These are phyloP conservation scores for Tupiocoris notatus DNA, from an alignment of 2,888 invertebrate genomes.

Conservation along the genomic window DNA sequence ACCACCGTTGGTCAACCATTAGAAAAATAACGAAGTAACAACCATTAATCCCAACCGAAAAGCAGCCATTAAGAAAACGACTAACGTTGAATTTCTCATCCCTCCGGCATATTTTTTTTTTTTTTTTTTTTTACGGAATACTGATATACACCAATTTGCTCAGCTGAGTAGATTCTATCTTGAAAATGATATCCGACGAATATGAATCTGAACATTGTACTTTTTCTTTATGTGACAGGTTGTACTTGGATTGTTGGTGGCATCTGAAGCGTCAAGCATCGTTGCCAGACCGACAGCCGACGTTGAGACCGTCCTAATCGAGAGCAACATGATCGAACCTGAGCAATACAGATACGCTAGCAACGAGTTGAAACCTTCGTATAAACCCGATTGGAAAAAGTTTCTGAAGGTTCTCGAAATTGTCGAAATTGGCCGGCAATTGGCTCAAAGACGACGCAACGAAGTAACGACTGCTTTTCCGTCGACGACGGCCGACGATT, in stretches of 20 bases:
- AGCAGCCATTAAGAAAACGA: too few species aligned
- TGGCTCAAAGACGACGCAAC: background rate
- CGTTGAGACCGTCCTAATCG: background rate
- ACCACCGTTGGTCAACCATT: too few species aligned
- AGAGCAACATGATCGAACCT: background rate
- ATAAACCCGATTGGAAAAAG: background rate
- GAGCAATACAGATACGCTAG: background rate
- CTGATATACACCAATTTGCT: too few species aligned
- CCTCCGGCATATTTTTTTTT: too few species aligned
- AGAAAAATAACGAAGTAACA: too few species aligned
- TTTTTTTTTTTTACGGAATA: too few species aligned
- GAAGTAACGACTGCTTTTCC: background rate
- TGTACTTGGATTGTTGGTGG: background rate
- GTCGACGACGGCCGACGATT: background rate
- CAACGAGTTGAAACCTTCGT: background rate
- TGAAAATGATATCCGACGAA: too few species aligned
- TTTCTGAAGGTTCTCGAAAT: background rate
- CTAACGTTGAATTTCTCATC: too few species aligned
- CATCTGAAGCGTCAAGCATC: background rate
- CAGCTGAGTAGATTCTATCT: too few species aligned
- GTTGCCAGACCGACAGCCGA: constrained; percentile 1
- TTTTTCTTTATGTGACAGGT: too few species aligned
- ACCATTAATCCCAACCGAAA: too few species aligned
- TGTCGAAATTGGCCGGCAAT: background rate
- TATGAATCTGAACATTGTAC: too few species aligned